Evolutionary conservation across 2,888 invertebrate genomes (phyloP), one percentile per base, ranked within the genome.

Genomic region (Antheraea assamensis): DNA sequence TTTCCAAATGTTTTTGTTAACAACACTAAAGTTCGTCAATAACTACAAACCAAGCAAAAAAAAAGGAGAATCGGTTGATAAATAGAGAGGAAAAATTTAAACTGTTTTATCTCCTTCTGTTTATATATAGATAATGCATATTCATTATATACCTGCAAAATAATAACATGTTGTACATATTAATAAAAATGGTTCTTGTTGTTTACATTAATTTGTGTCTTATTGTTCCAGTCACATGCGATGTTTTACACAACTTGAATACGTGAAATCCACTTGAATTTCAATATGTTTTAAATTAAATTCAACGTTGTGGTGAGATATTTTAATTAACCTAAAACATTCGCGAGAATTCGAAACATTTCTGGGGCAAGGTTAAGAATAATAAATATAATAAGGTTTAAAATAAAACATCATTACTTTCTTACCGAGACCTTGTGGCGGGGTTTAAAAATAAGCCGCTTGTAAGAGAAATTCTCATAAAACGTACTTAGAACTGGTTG

Each of bases 361-460:
- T 74, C 68, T 73, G 70, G 61, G 70, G 52, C 70, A 74, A 73
- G 73, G 73, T n/a, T 71, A 66, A 73, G 52, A 74, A 70, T 70
- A 72, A 47, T 55, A 74, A 72, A 47, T 55, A 74, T 58, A 75
- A 68, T 68, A 71, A 74, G 15, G 74, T 75, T 73, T 64, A 79
- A 77, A 42, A 77, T 75, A 77, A 74, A 76, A 74, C 61, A 52
- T 68, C 64, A 75, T 75, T 74, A 78, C 77, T 82, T 80, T 82
- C 79, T 78, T 74, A 71, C 47, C 47, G 35, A 78, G 76, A 74
- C 79, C 78, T 78, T 78, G 78, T 71, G 15, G 35, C 31, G 58
- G 21, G 58, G 71, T 68, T 74, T 79, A 79, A 81, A 77, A 78
- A 82, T 81, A 83, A 82, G 42, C 74, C 27, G 75, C 70, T 75